These are phyloP conservation scores for Simalia tracyae DNA, from an alignment of 2,797 vertebrate species.

Conservation along the genomic window DNA sequence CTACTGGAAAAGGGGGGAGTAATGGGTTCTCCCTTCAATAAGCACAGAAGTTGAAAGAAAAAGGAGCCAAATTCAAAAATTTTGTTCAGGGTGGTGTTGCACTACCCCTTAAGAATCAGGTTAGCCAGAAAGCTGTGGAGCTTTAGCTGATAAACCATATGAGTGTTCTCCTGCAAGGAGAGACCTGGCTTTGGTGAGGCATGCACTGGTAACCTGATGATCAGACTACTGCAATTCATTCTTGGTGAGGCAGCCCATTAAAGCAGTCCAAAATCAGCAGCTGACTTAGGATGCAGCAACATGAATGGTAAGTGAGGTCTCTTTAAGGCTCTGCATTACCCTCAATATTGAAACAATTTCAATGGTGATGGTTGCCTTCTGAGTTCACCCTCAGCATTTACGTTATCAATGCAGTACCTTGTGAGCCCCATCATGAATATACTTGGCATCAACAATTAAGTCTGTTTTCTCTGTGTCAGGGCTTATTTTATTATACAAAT, in stretches of 20 bases:
- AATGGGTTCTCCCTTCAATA: not conserved
- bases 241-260: not conserved
- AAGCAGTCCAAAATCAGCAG: not conserved
- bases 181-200: not conserved
- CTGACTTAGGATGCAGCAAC: not conserved
- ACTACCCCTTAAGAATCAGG: not conserved
- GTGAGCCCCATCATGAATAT: not conserved
- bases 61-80: not conserved
- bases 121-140: not conserved
- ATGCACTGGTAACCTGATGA: not conserved
- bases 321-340: not conserved
- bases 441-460: not conserved
- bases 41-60: not conserved
- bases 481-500: not conserved
- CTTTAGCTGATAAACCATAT: not conserved
- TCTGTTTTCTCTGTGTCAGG: not conserved
- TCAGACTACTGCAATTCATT: not conserved
- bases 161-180: not conserved
- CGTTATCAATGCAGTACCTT: not conserved
- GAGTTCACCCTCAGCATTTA: not conserved
- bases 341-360: not conserved
- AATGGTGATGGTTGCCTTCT: not conserved
- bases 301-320: not conserved
- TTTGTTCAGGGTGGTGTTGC: not conserved
- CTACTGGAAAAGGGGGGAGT: not conserved